Evolutionary conservation across 2,797 vertebrate genomes (phyloP).

Genomic region (Pseudocheirus occidentalis): DNA sequence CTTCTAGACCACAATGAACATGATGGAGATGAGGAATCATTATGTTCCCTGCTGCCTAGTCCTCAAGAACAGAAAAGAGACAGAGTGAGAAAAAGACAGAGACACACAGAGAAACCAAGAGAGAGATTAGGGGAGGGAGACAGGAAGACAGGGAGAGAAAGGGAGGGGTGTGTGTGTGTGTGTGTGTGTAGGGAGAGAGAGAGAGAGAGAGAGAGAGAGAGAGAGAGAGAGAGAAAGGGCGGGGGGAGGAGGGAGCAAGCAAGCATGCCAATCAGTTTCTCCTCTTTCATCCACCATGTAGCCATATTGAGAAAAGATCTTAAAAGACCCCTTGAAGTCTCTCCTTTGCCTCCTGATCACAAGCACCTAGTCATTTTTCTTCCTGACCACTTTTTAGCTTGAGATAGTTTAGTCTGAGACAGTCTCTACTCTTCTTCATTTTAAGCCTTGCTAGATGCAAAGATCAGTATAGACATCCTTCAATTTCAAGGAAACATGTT

Average conservation of each 20-base stretch:
- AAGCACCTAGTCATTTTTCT: neutral
- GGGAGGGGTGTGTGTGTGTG: too few species aligned
- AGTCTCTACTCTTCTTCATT: neutral
- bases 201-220: neutral
- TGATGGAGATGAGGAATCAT: neutral
- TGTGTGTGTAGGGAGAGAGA: accelerated
- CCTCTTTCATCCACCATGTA: neutral
- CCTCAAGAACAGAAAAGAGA: neutral
- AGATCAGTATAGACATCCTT: neutral
- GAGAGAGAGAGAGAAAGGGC: neutral
- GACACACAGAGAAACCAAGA: too few species aligned
- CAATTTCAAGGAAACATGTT: neutral
- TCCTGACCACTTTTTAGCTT: neutral
- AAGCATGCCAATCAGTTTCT: neutral
- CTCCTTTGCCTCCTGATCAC: neutral
- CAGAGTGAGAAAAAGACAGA: too few species aligned
- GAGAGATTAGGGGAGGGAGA: too few species aligned
- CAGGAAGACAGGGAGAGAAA: too few species aligned
- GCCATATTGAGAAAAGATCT: neutral
- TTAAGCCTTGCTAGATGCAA: neutral
- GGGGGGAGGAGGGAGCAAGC: too few species aligned
- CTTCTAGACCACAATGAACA: neutral
- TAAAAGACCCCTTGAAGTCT: neutral
- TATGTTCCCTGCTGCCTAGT: neutral
- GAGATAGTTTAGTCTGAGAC: neutral